Base-by-base conservation (phyloP, 2,888 invertebrate species). In the Eudemis profundana region DNA sequence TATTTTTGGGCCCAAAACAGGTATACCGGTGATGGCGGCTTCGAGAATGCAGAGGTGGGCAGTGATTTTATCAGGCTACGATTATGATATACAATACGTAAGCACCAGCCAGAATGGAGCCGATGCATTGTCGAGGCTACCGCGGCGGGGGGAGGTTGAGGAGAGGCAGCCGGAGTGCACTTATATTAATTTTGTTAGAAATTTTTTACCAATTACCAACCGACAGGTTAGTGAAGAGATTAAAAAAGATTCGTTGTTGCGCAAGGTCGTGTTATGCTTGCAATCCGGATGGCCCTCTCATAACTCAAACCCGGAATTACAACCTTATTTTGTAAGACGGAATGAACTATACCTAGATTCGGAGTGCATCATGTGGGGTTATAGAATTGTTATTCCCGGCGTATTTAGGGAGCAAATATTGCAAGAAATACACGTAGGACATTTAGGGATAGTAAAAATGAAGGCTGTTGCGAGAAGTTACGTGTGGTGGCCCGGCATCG, bases 31-130 rank as follows among this genome's bases (percentile, higher is more conserved):
- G 4, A 27, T 27, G 27, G 27, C 27, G 27, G 27, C 27, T 7
- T 27, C 27, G 7, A 8, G 56, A 2, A 4, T 56, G 0, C 56
- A 56, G 5, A 8, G 56, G 3, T 56, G 56, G 56, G 56, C 56
- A 12, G 15, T 56, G 4, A 17, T 56, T 5, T 15, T 56, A 5
- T 42, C 44, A 17, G 56, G 56, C 0, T 56, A 56, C 15, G n/a
- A 44, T 3, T 44, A 44, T 19, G 14, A n/a, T 1, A 56, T 56
- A 4, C 15, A 56, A 4, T 56, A 56, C 7, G 44, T 56, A 4
- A 17, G 17, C 0, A 17, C 56, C 1, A 10, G 10, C 15, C 17
- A 10, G 5, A 54, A 54, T 23, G 7, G 14, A 4, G 54, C 54
- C 0, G 54, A 54, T 19, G 54, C 54, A 5, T 15, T 54, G 3